Percentiles rank a stretch among this genome's conserved stretches.
Conservation (phyloP, 2,113 vertebrate species). For the Eubucco bourcierii region DNA sequence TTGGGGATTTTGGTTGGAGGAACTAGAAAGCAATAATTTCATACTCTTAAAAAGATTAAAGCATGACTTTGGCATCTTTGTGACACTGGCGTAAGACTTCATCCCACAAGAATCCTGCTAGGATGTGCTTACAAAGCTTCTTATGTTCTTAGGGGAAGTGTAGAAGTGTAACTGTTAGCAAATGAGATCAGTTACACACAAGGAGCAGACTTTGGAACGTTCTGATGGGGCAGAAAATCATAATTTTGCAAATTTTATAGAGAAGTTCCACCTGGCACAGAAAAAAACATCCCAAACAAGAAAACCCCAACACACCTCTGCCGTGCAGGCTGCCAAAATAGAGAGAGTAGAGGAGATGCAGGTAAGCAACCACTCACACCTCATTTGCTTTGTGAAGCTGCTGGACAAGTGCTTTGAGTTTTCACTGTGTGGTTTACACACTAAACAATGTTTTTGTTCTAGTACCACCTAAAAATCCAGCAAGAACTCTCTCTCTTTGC, state of each 20-base stretch:
- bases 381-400: neutral
- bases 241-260: neutral
- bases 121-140: neutral
- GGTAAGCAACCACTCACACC: neutral
- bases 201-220: neutral
- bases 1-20: neutral
- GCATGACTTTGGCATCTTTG: neutral
- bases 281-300: neutral
- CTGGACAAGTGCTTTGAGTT: neutral
- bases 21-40: neutral
- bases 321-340: neutral
- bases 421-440: neutral
- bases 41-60: slow-evolving; percentile 8
- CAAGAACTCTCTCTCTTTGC: neutral
- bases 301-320: neutral
- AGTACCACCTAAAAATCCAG: neutral
- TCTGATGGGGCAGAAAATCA: neutral
- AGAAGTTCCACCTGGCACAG: neutral
- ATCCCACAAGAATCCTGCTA: neutral
- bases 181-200: neutral
- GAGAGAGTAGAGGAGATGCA: neutral
- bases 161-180: neutral
- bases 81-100: neutral
- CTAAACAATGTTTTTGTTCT: neutral
- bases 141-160: neutral